Evolutionary conservation across 2,797 vertebrate species (phyloP), one percentile per base, ranked within the genome.

Genomic region (Melanotaenia nigrans): DNA sequence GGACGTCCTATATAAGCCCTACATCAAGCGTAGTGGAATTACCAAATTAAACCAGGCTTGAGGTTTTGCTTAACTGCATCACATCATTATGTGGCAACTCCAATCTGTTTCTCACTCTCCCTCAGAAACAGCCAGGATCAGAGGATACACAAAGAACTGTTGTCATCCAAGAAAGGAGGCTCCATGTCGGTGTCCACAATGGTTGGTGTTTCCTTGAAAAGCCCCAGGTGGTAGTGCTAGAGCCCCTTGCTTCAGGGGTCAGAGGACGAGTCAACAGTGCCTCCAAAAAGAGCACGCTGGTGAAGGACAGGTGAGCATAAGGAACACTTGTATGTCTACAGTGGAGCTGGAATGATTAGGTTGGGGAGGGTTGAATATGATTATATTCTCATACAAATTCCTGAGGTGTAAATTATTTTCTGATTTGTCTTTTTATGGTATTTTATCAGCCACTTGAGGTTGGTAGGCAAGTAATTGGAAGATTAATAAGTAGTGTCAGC

Each of bases 161-260:
- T n/a, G 75, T 83, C 16, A 92, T 99, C 73, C 94, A 96, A 85
- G 98, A 99, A 79, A 93, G 97, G 28, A 94, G 97, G 63, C 94
- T 99, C 42, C 95, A 96, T 0, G 85, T 99, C 0, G 97, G 96
- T 0, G 96, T 97, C 54, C 98, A 99, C 93, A 99, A 97, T 0
- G 96, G 98, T 24, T 94, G 96, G 93, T 86, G 93, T 83, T 99
- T 98, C 0, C 87, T 98, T 49, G 96, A 94, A 38, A 89, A 85
- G 3, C 98, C 97, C 0, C 98, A 97, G 82, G 96, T 99, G 18
- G 92, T 95, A 0, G 95, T 99, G 67, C 89, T 99, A 77, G 94
- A 97, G 57, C 93, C 93, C 0, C 83, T 93, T 54, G 28, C 57
- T 0, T 84, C 92, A 0, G 77, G 61, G 24, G 61, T 85, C 2